Base-by-base conservation (phyloP, 2,888 invertebrate species). In the Diaperis boleti region DNA sequence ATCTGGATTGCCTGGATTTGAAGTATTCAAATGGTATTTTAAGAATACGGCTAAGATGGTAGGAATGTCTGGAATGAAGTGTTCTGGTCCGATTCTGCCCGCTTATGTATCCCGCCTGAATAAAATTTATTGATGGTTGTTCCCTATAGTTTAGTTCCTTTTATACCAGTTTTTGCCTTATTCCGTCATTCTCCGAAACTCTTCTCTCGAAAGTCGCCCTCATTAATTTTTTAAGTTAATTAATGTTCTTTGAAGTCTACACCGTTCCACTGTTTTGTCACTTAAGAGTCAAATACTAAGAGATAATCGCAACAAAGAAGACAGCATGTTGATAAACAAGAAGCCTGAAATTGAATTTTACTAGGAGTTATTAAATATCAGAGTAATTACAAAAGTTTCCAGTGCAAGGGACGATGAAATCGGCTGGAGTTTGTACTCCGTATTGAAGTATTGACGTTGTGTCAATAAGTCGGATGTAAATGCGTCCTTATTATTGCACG, bases 251-350 rank as follows among this genome's bases (percentile, higher is more conserved):
- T 33, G 33, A 33, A 3, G n/a, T 31, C 10, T 31, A 1, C 33
- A 33, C 33, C 33, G n/a, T 33, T 33, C 22, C 7, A 33, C 33
- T 11, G 10, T 10, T 33, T n/a, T 6, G 22, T 22, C 4, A 7
- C 7, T 22, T 22, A 22, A 13, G n/a, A 31, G n/a, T 31, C 31
- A 31, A 31, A 10, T 31, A n/a, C n/a, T 31, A 8, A 4, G 31
- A 31, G 33, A 33, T 44, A 44, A 22, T 10, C 5, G 44, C 13
- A 47, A 47, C 31, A 31, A 15, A 47, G 26, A 22, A 26, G 5
- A 20, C n/a, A 44, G 20, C n/a, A 22, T 44, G 44, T 44, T 47
- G 29, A 29, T 47, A 31, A 26, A 26, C 47, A 47, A 47, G 31
- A 14, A 47, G 26, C n/a, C 8, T 13, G 13, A 14, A 7, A 33